Evolutionary conservation across 2,113 vertebrate genomes (phyloP).

Genomic region (Ammospiza nelsoni): DNA sequence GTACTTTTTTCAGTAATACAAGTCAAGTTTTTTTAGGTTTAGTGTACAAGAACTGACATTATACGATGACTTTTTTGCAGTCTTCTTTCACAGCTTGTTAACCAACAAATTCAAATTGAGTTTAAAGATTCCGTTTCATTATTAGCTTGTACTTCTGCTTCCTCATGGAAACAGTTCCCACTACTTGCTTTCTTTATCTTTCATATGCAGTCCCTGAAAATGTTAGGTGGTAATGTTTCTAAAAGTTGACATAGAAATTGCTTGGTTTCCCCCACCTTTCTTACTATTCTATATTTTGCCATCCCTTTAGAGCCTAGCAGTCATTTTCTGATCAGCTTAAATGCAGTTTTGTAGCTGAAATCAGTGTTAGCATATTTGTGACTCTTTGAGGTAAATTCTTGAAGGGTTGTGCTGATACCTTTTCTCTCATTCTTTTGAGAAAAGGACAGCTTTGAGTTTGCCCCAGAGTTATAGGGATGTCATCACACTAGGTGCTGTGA

Average conservation of each 20-base stretch:
- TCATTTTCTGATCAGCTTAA: not conserved
- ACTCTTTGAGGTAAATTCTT: not conserved
- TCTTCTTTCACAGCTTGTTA: not conserved
- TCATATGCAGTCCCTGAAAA: not conserved
- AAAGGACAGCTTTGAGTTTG: not conserved
- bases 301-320: not conserved
- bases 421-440: not conserved
- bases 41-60: not conserved
- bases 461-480: not conserved
- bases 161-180: not conserved
- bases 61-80: not conserved
- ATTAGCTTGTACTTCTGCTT: not conserved
- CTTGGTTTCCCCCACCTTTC: rapidly evolving
- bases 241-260: not conserved
- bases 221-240: not conserved
- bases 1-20: not conserved
- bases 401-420: not conserved
- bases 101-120: not conserved
- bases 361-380: not conserved
- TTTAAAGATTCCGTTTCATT: not conserved
- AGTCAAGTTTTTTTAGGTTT: not conserved
- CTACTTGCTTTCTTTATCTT: not conserved
- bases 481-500: rapidly evolving
- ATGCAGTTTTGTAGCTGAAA: not conserved
- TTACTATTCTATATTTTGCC: not conserved